These are phyloP conservation scores for Danio jaintianensis DNA, from an alignment of 2,797 vertebrate genomes.

Conservation along the genomic window DNA sequence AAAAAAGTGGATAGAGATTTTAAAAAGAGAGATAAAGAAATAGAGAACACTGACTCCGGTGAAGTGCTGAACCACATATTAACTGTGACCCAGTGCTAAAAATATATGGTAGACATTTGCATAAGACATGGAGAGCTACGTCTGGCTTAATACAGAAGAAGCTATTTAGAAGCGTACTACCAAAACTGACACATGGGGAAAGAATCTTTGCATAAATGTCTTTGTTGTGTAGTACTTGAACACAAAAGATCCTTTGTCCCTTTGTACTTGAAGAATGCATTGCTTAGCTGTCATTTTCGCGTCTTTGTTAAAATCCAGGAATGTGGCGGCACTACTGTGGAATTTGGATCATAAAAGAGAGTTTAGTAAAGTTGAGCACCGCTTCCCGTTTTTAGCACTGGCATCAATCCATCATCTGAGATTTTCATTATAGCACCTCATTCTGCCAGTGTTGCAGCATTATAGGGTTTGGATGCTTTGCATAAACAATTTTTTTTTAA, in stretches of 20 bases:
- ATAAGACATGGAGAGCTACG: neutral
- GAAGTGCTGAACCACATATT: neutral
- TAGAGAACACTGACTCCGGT: neutral
- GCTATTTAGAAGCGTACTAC: neutral
- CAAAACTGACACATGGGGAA: conserved; percentile 25
- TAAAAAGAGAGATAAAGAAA: neutral
- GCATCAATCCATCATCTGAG: neutral
- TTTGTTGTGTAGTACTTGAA: conserved; percentile 29
- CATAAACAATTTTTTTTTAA: neutral
- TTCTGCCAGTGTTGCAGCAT: neutral
- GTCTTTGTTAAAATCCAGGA: conserved; percentile 42
- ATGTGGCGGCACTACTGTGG: conserved; percentile 7
- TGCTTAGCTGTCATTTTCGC: conserved; percentile 39
- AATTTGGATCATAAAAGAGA: conserved; percentile 25
- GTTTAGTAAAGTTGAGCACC: conserved; percentile 4
- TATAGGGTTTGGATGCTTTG: conserved; percentile 3
- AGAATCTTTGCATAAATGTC: conserved; percentile 30
- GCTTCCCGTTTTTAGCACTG: neutral
- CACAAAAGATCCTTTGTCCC: conserved; percentile 56
- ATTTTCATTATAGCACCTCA: neutral
- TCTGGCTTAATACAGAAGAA: neutral
- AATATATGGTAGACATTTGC: conserved; percentile 16
- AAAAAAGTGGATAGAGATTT: neutral
- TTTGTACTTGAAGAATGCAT: conserved; percentile 45
- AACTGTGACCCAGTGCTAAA: conserved; percentile 25